Conservation (phyloP, 92 coral and sea anemone species). For the Epizoanthus fatuus region DNA sequence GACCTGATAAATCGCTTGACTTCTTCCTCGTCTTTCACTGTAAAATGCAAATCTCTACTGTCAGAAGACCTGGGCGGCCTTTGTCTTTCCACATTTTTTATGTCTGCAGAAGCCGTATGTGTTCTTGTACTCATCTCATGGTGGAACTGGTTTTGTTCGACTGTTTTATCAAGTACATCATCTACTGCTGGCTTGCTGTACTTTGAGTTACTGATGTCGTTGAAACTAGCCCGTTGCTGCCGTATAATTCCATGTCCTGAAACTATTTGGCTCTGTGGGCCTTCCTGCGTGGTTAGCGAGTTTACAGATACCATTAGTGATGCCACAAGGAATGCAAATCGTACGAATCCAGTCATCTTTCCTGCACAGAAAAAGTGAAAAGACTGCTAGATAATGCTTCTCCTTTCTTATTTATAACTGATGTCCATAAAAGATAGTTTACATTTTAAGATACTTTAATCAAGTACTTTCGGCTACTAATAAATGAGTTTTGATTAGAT, state of each 20-base stretch:
- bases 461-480: neutral
- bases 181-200: neutral
- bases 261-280: too few relatives aligned
- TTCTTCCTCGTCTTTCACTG: neutral
- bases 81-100: neutral
- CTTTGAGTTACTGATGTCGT: neutral
- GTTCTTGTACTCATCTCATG: neutral
- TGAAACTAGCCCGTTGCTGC: neutral
- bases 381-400: neutral
- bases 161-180: neutral
- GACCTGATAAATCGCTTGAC: neutral
- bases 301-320: neutral
- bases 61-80: neutral
- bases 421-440: neutral
- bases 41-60: neutral
- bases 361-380: neutral
- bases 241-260: neutral
- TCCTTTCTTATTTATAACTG: neutral
- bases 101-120: too few relatives aligned
- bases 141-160: neutral
- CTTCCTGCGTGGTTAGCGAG: neutral
- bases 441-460: neutral
- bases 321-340: neutral
- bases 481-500: too few relatives aligned
- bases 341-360: neutral